These are phyloP conservation scores for Pilophorus perplexus DNA, from an alignment of 2,888 invertebrate genomes.

Conservation along the genomic window DNA sequence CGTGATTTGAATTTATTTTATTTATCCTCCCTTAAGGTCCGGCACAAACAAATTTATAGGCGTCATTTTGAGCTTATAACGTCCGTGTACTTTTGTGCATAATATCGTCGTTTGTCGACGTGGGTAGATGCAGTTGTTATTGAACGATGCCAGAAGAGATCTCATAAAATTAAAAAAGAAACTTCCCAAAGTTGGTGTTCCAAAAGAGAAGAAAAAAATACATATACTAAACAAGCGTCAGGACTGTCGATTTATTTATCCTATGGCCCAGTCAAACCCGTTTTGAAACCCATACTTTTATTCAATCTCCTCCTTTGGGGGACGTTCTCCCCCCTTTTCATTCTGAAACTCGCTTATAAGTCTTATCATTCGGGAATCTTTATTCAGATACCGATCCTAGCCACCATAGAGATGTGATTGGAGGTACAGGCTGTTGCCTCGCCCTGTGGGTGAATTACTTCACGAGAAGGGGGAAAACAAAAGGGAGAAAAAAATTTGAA, in stretches of 20 bases:
- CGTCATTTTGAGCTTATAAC: conserved; percentile 12
- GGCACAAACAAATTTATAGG: too few species aligned
- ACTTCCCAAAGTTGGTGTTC: conserved; percentile 19
- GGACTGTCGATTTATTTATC: conserved; percentile 22
- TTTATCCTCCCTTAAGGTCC: too few species aligned
- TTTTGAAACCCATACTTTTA: conserved; percentile 32
- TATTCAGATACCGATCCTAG: conserved; percentile 24
- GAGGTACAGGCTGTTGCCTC: neutral
- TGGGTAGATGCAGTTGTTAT: conserved; percentile 28
- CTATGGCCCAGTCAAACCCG: conserved; percentile 26
- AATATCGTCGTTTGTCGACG: conserved; percentile 6
- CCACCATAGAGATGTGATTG: neutral
- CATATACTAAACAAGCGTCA: neutral
- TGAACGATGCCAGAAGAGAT: neutral
- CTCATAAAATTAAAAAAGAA: conserved; percentile 22
- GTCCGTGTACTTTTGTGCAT: conserved; percentile 2
- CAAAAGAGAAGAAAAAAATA: neutral
- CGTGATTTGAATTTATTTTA: too few species aligned
- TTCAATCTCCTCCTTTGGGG: neutral
- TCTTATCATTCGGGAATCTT: conserved; percentile 32
- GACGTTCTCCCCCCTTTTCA: neutral
- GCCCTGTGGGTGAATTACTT: neutral
- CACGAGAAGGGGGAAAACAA: neutral
- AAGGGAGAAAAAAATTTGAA: neutral
- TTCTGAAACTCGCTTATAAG: too few species aligned